Evolutionary conservation across 1,140 invertebrate genomes (phyloP).

Genomic region (Hyles vespertilio): DNA sequence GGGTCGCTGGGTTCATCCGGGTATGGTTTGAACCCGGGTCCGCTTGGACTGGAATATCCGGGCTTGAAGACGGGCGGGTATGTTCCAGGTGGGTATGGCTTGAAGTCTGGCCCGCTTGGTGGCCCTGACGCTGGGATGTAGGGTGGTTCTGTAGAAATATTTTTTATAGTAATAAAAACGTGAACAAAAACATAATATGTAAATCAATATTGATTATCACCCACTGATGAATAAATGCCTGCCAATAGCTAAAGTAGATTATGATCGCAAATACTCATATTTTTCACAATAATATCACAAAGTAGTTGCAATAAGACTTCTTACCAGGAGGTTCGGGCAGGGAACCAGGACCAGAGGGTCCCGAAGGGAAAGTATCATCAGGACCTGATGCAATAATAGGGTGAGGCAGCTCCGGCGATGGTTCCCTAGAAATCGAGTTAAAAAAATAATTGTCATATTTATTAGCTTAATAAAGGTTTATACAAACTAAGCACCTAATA

Average conservation of each 20-base stretch:
- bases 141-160: constrained; percentile 31
- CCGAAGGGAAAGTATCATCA: constrained; percentile 31
- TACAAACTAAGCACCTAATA: neutral
- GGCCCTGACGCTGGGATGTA: constrained; percentile 42
- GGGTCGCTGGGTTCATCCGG: constrained; percentile 20
- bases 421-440: constrained; percentile 28
- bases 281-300: too few relatives aligned
- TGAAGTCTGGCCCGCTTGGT: constrained; percentile 34
- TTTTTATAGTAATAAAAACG: neutral
- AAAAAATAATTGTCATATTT: neutral
- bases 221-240: too few relatives aligned
- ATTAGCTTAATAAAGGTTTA: neutral
- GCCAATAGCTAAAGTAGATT: too few relatives aligned
- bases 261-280: too few relatives aligned
- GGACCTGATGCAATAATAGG: constrained; percentile 28
- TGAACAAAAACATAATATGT: too few relatives aligned
- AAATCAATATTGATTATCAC: too few relatives aligned
- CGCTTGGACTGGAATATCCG: constrained; percentile 15
- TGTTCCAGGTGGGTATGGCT: constrained; percentile 26
- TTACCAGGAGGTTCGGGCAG: constrained; percentile 9
- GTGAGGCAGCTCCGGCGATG: constrained; percentile 41
- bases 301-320: neutral
- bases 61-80: constrained; percentile 14
- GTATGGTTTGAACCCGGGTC: constrained; percentile 29
- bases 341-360: constrained; percentile 19